These are phyloP conservation scores for Heliconius cydno DNA, from an alignment of 2,888 invertebrate species.

Conservation along the genomic window DNA sequence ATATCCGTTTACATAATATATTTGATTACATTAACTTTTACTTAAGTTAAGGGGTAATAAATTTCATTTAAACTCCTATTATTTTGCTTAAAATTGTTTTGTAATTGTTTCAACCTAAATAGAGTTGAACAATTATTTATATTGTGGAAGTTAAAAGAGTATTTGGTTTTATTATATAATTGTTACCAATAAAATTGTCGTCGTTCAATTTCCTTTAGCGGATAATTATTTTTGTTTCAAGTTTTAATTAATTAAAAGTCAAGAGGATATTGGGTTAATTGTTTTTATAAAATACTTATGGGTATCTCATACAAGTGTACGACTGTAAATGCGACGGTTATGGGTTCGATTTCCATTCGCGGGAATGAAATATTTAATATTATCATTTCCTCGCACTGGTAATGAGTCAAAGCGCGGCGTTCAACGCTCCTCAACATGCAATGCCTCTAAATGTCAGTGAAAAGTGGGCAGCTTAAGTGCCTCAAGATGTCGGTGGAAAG, in stretches of 20 bases:
- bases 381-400: no score
- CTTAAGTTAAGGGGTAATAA: constrained; percentile 34
- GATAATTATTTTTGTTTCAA: constrained; percentile 37
- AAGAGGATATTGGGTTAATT: not conserved
- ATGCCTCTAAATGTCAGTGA: no score
- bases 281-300: no score
- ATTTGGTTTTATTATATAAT: constrained; percentile 64
- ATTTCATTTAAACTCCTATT: constrained; percentile 41
- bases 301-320: no score
- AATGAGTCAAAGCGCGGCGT: no score
- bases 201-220: constrained; percentile 57
- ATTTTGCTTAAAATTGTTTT: constrained; percentile 39
- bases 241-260: not conserved
- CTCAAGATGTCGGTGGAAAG: no score
- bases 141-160: constrained; percentile 31
- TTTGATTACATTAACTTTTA: not conserved
- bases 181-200: constrained; percentile 59
- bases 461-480: no score
- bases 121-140: constrained; percentile 37
- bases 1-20: no score
- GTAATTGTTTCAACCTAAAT: constrained; percentile 36
- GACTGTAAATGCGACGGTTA: not conserved
- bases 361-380: no score
- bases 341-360: no score
- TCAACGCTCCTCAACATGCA: no score